Evolutionary conservation across 2,113 vertebrate species (phyloP).

Genomic region (Nerophis ophidion): DNA sequence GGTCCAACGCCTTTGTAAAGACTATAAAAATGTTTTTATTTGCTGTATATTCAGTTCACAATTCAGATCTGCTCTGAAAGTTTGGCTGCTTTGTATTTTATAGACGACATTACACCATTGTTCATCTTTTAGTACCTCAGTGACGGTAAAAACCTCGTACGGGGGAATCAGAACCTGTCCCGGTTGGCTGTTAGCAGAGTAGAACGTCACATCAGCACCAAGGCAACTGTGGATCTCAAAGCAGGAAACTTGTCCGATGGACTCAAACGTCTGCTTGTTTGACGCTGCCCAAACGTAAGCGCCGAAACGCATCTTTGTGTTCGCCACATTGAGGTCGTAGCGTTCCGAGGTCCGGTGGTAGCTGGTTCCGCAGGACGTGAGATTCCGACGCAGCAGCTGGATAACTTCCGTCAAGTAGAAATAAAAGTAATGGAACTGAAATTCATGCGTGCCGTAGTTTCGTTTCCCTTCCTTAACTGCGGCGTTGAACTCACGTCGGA

Average conservation of each 20-base stretch:
- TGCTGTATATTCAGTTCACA: slow-evolving; percentile 10
- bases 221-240: slow-evolving; percentile 50
- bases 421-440: slow-evolving; percentile 40
- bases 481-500: slow-evolving; percentile 18
- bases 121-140: slow-evolving; percentile 19
- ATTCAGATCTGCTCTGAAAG: slow-evolving; percentile 28
- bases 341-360: slow-evolving; percentile 11
- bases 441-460: slow-evolving; percentile 14
- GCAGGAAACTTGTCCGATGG: slow-evolving; percentile 25
- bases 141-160: slow-evolving; percentile 48
- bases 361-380: slow-evolving; percentile 17
- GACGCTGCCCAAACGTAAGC: slow-evolving; percentile 21
- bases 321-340: slow-evolving; percentile 12
- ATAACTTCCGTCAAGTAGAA: slow-evolving; percentile 39
- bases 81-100: slow-evolving; percentile 39
- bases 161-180: slow-evolving; percentile 45
- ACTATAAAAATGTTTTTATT: not conserved
- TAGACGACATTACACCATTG: slow-evolving; percentile 39
- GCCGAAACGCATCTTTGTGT: slow-evolving; percentile 34
- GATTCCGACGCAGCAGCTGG: slow-evolving; percentile 16
- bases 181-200: slow-evolving; percentile 14
- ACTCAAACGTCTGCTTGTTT: slow-evolving; percentile 1
- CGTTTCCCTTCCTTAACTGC: slow-evolving; percentile 30
- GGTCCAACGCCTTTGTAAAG: not conserved
- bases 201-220: slow-evolving; percentile 43